Conservation (phyloP, 2,888 invertebrate species). For the Platypus cylindrus region DNA sequence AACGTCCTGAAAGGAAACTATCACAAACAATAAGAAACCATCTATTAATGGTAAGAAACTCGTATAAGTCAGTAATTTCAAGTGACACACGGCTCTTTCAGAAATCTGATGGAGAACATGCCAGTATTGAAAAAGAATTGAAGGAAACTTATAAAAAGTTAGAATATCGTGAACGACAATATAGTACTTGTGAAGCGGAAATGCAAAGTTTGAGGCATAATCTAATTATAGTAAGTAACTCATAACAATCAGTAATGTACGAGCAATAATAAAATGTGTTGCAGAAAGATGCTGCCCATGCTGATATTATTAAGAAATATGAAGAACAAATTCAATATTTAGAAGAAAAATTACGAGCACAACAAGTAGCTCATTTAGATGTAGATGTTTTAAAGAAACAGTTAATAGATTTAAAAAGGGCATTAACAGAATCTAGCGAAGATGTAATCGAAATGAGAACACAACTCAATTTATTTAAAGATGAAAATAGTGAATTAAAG, state of each 20-base stretch:
- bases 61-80: too few species aligned
- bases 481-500: constrained; percentile 10
- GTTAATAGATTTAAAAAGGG: constrained; percentile 38
- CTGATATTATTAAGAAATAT: not conserved
- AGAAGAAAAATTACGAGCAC: not conserved
- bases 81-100: too few species aligned
- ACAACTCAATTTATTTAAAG: constrained; percentile 7
- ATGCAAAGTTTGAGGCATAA: too few species aligned
- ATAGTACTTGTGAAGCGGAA: too few species aligned
- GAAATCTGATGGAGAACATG: constrained; percentile 6
- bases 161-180: too few species aligned
- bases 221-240: too few species aligned
- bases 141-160: constrained; percentile 10
- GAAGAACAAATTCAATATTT: not conserved
- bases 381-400: constrained; percentile 18
- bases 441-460: constrained; percentile 28
- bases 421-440: constrained; percentile 37
- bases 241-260: too few species aligned
- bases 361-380: constrained; percentile 4
- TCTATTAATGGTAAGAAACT: too few species aligned
- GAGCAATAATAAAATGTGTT: too few species aligned
- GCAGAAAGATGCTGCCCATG: too few species aligned
- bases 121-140: constrained; percentile 9
- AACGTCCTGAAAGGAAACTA: too few species aligned
- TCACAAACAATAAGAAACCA: too few species aligned